These are phyloP conservation scores for Thomomys bottae DNA, from an alignment of 2,113 vertebrate genomes.

Conservation along the genomic window DNA sequence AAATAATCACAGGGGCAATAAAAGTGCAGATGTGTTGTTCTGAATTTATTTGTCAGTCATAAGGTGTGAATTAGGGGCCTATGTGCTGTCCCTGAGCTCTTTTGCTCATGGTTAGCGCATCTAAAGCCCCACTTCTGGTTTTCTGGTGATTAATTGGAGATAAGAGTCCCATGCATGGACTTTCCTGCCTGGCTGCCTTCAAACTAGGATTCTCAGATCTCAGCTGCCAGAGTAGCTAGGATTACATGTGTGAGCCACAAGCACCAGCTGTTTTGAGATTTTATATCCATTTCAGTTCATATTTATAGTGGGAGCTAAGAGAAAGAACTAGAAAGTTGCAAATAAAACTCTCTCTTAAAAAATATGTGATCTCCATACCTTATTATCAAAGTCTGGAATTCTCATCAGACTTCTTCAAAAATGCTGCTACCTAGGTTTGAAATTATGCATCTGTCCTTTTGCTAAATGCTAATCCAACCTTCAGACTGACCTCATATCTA, in stretches of 20 bases:
- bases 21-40: constrained; percentile 4
- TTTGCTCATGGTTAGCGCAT: no score
- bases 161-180: no score
- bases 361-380: constrained; percentile 32
- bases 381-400: constrained; percentile 58
- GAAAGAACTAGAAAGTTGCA: constrained; percentile 53
- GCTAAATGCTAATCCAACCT: neutral
- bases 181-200: no score
- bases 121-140: no score
- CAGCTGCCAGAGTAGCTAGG: no score
- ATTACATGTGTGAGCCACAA: no score
- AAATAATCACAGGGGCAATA: neutral
- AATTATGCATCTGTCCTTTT: neutral
- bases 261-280: neutral
- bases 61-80: no score
- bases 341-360: constrained; percentile 58
- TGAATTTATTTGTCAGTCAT: neutral
- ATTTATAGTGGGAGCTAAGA: constrained; percentile 34
- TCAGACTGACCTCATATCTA: neutral
- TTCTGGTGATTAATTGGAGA: no score
- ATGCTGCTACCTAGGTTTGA: constrained; percentile 42
- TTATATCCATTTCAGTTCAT: constrained; percentile 47
- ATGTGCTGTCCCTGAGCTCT: no score
- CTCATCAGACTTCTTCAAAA: constrained; percentile 12
- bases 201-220: no score